Evolutionary conservation across 2,797 vertebrate genomes (phyloP).

Genomic region (Hemitrygon akajei): DNA sequence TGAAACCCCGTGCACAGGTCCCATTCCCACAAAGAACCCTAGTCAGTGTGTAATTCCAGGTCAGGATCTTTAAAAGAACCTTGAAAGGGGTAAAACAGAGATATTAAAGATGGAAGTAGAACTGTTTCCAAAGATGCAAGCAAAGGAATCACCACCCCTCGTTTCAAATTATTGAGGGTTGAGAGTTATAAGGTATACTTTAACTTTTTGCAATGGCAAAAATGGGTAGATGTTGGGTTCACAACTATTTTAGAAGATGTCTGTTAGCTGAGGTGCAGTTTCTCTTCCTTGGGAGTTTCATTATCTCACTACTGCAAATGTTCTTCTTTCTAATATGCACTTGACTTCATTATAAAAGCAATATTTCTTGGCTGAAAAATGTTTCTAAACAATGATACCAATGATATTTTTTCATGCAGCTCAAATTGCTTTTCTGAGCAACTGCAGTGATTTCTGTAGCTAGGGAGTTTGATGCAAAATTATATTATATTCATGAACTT

Average conservation of each 20-base stretch:
- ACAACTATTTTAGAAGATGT: not conserved
- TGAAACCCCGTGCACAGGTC: no score
- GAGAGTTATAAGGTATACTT: not conserved
- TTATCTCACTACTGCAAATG: not conserved
- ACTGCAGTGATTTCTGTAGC: not conserved
- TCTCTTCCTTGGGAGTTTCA: not conserved
- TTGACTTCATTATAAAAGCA: slow-evolving; percentile 1
- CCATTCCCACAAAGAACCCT: no score
- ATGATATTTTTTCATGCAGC: not conserved
- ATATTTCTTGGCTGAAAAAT: not conserved
- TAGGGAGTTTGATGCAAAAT: not conserved
- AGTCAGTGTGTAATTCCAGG: no score
- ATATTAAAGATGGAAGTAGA: no score
- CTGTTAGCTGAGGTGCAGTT: no score
- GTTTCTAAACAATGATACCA: not conserved
- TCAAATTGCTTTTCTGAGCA: not conserved
- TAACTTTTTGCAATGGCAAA: not conserved
- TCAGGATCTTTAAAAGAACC: no score
- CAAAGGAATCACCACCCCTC: no score
- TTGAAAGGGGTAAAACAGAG: no score
- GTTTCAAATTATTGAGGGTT: not conserved
- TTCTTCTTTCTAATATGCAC: not conserved
- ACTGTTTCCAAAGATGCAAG: no score
- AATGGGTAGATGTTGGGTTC: not conserved
- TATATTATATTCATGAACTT: not conserved